Evolutionary conservation across 2,797 vertebrate genomes (phyloP), one percentile per base, ranked within the genome.

Genomic region (Siniperca undulata): DNA sequence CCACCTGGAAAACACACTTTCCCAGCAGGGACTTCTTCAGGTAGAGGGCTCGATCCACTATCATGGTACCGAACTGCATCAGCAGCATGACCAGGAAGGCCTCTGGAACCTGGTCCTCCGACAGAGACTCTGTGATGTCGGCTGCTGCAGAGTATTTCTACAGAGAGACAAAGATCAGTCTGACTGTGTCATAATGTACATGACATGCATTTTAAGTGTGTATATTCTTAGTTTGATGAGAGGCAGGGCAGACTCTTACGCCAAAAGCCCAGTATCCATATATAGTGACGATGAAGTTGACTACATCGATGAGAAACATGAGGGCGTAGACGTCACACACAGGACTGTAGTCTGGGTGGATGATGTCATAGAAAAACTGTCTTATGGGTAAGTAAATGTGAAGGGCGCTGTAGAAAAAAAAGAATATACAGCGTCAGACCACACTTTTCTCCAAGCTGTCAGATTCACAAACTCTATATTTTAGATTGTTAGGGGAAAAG

Each of bases 331-430:
- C 91, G 5, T 96, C 95, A 38, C 93, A 95, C 69, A 95, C 94
- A 0, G 95, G 95, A 74, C 96, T 97, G 90, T 95, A 97, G 9
- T 96, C 95, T 0, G 96, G 96, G 81, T 96, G 96, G 89, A 97
- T 96, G 80, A 97, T 96, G 92, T 96, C 96, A 36, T 95, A 96
- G 94, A 97, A 97, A 91, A 97, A 96, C 86, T 95, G 95, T 58
- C 93, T 93, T 90, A 96, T 95, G 40, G 96, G 95, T 70, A 94
- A 86, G 59, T 96, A 97, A 83, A 96, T 95, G 89, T 95, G 94
- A 72, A 96, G 93, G 9, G 83, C 94, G 0, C 97, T 96, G 91
- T 1, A 30, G 89, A 68, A 52, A 78, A 71, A 66, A 30, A 58
- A 58, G 5, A 46, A 61, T 7, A 62, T 5, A 71, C 12, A 42